These are phyloP conservation scores for Passer domesticus DNA, from an alignment of 2,113 vertebrate species.

Conservation along the genomic window DNA sequence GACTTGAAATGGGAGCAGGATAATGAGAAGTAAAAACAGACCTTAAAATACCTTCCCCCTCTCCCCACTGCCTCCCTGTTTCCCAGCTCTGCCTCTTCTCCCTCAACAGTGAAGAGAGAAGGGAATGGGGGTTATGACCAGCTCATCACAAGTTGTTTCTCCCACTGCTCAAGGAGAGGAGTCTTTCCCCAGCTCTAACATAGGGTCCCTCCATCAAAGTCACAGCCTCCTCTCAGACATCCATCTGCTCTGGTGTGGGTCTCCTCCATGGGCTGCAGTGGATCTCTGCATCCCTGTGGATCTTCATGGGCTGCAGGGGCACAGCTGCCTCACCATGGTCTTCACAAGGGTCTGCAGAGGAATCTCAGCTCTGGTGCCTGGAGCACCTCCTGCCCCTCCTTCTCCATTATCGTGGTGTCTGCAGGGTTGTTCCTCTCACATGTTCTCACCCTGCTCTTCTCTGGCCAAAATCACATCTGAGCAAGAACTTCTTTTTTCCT, in stretches of 20 bases:
- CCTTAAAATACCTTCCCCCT: not conserved
- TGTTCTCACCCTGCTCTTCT: fast-evolving
- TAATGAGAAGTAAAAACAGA: not conserved
- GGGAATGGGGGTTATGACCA: not conserved
- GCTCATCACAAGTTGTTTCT: not conserved
- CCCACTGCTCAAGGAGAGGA: not conserved
- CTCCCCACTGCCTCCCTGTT: not conserved
- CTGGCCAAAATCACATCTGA: not conserved
- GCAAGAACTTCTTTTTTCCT: not conserved
- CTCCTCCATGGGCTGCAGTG: not conserved
- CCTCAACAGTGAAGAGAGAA: fast-evolving
- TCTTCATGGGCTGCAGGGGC: not conserved
- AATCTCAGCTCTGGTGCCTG: not conserved
- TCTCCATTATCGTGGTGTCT: not conserved
- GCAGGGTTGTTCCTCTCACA: not conserved
- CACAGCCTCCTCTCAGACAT: not conserved
- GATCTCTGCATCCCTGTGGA: not conserved
- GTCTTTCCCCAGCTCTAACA: fast-evolving
- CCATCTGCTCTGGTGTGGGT: not conserved
- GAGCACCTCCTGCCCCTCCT: not conserved
- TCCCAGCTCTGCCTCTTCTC: not conserved
- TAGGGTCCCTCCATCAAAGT: not conserved
- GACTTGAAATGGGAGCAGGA: not conserved
- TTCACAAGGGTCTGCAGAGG: fast-evolving
- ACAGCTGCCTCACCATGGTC: not conserved